Evolutionary conservation across 2,113 vertebrate species (phyloP), one percentile per base, ranked within the genome.

Genomic region (Sphyrna mokarran): DNA sequence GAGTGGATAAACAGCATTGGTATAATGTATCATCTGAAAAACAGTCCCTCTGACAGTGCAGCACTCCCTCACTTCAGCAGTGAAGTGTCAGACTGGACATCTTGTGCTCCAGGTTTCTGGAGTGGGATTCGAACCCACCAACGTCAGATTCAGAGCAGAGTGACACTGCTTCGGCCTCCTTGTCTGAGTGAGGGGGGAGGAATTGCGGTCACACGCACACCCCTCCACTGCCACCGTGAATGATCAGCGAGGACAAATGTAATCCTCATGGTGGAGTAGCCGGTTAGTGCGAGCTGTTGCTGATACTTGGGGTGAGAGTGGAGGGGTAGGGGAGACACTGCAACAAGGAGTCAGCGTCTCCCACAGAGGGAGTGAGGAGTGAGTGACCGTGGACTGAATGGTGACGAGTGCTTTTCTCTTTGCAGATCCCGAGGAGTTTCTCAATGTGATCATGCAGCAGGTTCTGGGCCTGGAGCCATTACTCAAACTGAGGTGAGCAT

Each of bases 381-480:
- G 0, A 2, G 13, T 54, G 54, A n/a, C 0, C n/a, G 40, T 5
- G 11, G 29, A 11, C 63, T 9, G 9, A 29, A 29, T 23, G 6
- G 26, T 58, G 13, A 89, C 4, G 10, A 89, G n/a, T 69, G 96
- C 54, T 96, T 1, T 0, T 37, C 96, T 29, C 96, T 13, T 70
- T 96, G 69, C 96, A 99, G 98, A 99, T 97, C 98, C 98, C 0
- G 98, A 99, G 96, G 98, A 99, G 97, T 99, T 99, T 96, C 98
- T 99, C 9, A 98, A 96, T 5, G 97, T 99, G 96, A 97, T 99
- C 69, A 99, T 99, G 98, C 98, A 98, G 5, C 97, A 98, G 33
- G 97, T 99, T 90, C 97, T 99, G 26, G 97, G 97, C 6, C 97
- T 99, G 96, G 98, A 99, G 29, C 98, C 98, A 0, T 98, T 98